Base-by-base conservation (phyloP, 2,888 invertebrate species). In the Sepiola atlantica region DNA sequence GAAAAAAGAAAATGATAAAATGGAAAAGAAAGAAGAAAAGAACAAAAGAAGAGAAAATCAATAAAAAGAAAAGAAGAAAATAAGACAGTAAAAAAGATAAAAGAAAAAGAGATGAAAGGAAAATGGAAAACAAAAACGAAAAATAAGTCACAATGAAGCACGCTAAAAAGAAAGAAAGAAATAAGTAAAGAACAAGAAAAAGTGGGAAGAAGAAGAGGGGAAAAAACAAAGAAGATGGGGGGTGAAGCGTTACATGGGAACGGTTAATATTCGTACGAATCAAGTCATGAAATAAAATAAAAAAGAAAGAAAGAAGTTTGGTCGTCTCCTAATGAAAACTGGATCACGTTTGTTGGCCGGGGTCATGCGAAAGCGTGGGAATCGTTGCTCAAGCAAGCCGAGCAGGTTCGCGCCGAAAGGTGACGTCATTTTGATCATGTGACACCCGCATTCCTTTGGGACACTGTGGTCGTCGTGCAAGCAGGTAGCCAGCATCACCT, bases 341-440 rank as follows among this genome's bases (percentile, higher is more conserved):
- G 77, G 77, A 77, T 77, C 77, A 77, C 77, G 77, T 77, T 32
- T n/a, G 77, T 77, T 32, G 77, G 77, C 32, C 77, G 77, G 77
- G 77, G 77, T 77, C 77, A 77, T n/a, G 77, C 32, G 77, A 77
- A 77, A 77, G 77, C 77, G 77, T 77, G 77, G 77, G 77, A 77
- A 77, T 77, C n/a, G n/a, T 77, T 77, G 77, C 77, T 77, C 77
- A 77, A 77, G 77, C 77, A 77, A 77, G 77, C 77, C 12, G 77
- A n/a, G 77, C n/a, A 77, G 32, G n/a, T 77, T 77, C 77, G 77
- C 77, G n/a, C 77, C 21, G 77, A 77, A 77, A 45, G n/a, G 77
- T 77, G 77, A 77, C 77, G n/a, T 77, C 77, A 77, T 77, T 45
- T 32, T 77, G 77, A 77, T 77, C n/a, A 77, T 14, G n/a, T 12